These are phyloP conservation scores for Panthera leo DNA, from an alignment of 2,113 vertebrate genomes.

Conservation along the genomic window DNA sequence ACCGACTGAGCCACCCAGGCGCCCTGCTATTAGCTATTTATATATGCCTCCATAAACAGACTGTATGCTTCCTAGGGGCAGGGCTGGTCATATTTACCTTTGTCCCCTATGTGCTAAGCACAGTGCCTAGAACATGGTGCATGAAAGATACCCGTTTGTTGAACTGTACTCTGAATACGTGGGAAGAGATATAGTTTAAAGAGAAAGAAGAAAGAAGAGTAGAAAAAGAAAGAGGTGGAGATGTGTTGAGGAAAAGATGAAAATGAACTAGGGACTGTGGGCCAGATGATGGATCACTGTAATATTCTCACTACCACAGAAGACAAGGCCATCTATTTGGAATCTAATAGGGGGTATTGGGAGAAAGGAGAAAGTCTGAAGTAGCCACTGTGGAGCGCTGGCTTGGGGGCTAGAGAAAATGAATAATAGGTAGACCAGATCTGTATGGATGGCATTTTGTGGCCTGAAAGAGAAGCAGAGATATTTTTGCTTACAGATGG, in stretches of 20 bases:
- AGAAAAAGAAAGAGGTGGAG: neutral
- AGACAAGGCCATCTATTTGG: neutral
- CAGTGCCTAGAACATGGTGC: neutral
- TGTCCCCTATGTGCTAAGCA: neutral
- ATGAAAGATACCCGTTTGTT: neutral
- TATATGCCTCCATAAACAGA: neutral
- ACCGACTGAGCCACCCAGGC: no score
- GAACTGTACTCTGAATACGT: neutral
- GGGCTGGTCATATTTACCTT: neutral
- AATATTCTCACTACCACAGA: constrained; percentile 5
- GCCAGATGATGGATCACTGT: neutral
- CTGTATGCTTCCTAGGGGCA: neutral
- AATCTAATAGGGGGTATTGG: neutral
- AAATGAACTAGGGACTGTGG: neutral
- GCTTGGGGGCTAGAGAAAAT: neutral
- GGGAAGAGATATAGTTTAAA: neutral
- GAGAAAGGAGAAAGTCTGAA: neutral
- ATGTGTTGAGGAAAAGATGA: neutral
- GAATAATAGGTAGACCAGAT: neutral
- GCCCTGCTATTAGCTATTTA: neutral
- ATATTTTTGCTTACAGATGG: neutral
- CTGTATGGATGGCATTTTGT: neutral
- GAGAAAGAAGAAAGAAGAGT: neutral
- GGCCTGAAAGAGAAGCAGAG: neutral
- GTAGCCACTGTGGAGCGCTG: neutral